Evolutionary conservation across 2,888 invertebrate species (phyloP).

Genomic region (Stenchaetothrips biformis): DNA sequence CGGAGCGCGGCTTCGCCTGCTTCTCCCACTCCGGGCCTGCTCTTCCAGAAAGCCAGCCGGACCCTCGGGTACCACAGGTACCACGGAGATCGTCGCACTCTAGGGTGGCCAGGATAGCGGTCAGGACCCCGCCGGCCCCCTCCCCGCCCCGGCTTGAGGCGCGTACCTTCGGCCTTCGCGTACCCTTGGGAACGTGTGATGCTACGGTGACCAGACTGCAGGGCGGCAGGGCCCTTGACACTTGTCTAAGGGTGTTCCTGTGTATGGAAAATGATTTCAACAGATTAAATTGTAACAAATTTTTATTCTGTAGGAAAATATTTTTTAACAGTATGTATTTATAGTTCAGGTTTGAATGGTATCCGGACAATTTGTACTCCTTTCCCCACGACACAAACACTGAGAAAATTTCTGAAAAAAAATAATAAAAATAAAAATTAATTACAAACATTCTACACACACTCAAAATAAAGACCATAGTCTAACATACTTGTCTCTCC

Average conservation of each 20-base stretch:
- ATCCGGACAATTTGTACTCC: not conserved
- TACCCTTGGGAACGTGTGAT: too few species aligned
- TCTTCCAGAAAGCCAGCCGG: not conserved
- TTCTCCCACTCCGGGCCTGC: not conserved
- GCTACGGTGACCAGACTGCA: too few species aligned
- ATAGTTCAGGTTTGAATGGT: not conserved
- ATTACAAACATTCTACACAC: not conserved
- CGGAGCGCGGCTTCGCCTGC: not conserved
- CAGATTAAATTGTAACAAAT: not conserved
- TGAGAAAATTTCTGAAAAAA: not conserved
- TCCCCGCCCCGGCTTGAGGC: too few species aligned
- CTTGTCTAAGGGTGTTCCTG: too few species aligned
- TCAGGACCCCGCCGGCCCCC: too few species aligned
- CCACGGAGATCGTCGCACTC: too few species aligned
- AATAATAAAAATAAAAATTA: not conserved
- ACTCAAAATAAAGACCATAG: not conserved
- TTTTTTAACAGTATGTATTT: not conserved
- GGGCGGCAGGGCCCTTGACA: too few species aligned
- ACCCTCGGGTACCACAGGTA: not conserved
- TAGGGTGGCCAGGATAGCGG: too few species aligned
- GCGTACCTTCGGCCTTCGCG: too few species aligned
- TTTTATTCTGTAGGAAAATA: not conserved
- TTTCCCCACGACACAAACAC: not conserved
- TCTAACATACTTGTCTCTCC: slow-evolving; percentile 41
- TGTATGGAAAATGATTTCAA: not conserved